phyloP scores from a whole-genome alignment of 1,140 invertebrate genomes.

The Drosophila albomicans region DNA sequence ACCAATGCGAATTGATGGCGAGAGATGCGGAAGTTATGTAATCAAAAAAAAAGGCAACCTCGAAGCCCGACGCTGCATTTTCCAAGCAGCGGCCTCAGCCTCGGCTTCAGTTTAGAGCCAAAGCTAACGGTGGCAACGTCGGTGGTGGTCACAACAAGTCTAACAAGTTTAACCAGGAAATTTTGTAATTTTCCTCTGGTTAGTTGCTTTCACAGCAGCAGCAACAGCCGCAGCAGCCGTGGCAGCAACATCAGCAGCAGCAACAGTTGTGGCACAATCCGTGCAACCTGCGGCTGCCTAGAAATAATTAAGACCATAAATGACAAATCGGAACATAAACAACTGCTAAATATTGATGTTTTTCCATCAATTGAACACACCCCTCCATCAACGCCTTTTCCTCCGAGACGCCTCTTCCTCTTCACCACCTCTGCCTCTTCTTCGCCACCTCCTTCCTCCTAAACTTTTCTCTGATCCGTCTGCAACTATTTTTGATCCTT shows the following conservation, averaged over 20 bases:
- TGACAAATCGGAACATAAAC: constrained; percentile 43
- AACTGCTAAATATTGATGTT: constrained; percentile 13
- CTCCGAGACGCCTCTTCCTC: neutral
- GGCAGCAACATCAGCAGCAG: constrained; percentile 4
- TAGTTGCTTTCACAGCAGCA: constrained; percentile 51
- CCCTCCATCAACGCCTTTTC: neutral
- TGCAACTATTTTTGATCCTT: too few relatives aligned
- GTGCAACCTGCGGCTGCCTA: constrained; percentile 32
- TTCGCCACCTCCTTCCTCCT: neutral
- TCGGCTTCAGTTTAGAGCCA: constrained; percentile 6
- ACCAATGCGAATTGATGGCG: constrained; percentile 64
- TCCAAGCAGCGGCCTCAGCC: constrained; percentile 44
- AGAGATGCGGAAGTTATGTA: constrained; percentile 79
- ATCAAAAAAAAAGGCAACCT: constrained; percentile 55
- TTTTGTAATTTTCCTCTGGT: constrained; percentile 72
- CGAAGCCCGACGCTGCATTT: constrained; percentile 50
- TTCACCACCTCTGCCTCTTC: neutral
- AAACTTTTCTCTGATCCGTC: neutral
- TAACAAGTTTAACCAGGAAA: constrained; percentile 81
- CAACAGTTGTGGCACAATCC: constrained; percentile 19
- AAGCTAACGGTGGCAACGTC: constrained; percentile 9
- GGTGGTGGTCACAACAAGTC: constrained; percentile 65
- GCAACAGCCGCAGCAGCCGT: constrained; percentile 13
- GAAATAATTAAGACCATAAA: constrained; percentile 48
- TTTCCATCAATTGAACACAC: constrained; percentile 4